A percentile compares a stretch with the other conserved stretches of the same genome.
phyloP scores from a whole-genome alignment of 1,140 invertebrate genomes.

The Caenorhabditis latens region DNA sequence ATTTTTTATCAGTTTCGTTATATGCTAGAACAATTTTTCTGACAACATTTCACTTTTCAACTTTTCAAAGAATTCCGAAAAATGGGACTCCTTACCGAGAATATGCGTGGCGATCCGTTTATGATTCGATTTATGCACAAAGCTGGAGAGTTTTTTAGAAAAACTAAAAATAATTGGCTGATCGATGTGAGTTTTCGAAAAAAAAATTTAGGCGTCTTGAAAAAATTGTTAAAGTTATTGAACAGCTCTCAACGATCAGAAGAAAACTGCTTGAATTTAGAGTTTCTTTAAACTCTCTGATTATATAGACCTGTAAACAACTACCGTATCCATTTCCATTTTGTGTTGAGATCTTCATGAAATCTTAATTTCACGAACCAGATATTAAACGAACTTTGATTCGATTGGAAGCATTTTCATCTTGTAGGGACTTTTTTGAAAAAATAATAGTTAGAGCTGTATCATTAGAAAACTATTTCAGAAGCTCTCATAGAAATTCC shows the following conservation, averaged over 20 bases:
- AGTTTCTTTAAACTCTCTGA: neutral
- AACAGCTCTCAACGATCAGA: neutral
- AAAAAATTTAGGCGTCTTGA: neutral
- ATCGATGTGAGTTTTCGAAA: constrained; percentile 58
- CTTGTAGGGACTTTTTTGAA: too few relatives aligned
- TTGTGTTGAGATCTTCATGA: too few relatives aligned
- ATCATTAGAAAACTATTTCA: too few relatives aligned
- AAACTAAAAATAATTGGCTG: constrained; percentile 58
- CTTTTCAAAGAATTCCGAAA: neutral
- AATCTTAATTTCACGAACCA: too few relatives aligned
- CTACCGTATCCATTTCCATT: too few relatives aligned
- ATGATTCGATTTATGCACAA: constrained; percentile 59
- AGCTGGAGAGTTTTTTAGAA: constrained; percentile 44
- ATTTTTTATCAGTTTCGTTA: too few relatives aligned
- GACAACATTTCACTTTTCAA: neutral
- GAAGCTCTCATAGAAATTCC: too few relatives aligned
- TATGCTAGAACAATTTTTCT: neutral
- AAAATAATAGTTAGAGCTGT: too few relatives aligned
- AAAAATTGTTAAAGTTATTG: too few relatives aligned
- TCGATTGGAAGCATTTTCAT: too few relatives aligned
- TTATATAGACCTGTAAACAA: too few relatives aligned
- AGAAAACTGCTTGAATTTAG: neutral
- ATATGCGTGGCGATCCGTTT: constrained; percentile 53
- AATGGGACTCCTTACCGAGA: constrained; percentile 59
- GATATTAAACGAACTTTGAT: too few relatives aligned